These are phyloP conservation scores for Cladopsammia gracilis DNA, from an alignment of 64 coral and sea anemone species.

Conservation along the genomic window DNA sequence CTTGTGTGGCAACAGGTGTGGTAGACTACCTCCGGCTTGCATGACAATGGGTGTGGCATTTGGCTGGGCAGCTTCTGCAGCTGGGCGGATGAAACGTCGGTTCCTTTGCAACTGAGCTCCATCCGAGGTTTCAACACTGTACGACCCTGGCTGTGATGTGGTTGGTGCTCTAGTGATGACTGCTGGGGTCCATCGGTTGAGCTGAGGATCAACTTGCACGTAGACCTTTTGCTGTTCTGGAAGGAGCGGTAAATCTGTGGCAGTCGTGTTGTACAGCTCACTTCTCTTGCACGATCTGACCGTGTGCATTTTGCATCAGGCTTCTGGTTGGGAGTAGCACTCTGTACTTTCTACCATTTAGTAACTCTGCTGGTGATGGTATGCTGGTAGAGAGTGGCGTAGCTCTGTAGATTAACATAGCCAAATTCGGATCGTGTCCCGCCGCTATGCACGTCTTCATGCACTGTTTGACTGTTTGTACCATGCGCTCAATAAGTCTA, in stretches of 20 bases:
- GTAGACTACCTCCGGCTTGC: no score
- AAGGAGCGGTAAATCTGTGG: background rate
- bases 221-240: background rate
- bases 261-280: background rate
- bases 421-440: slow-evolving; percentile 55
- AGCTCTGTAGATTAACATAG: slow-evolving; percentile 44
- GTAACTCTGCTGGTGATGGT: slow-evolving; percentile 19
- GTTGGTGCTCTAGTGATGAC: background rate
- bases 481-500: slow-evolving; percentile 54
- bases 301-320: background rate
- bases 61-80: no score
- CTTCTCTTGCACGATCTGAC: background rate
- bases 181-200: slow-evolving; percentile 6
- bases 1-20: no score
- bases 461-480: slow-evolving; percentile 61
- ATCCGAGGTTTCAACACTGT: no score
- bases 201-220: slow-evolving; percentile 11
- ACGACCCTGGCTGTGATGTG: background rate
- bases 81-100: no score
- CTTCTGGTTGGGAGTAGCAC: slow-evolving; percentile 6
- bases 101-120: no score
- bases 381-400: slow-evolving; percentile 18
- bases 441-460: slow-evolving; percentile 61
- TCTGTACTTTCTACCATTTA: background rate
- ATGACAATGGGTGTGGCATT: no score